phyloP scores from a whole-genome alignment of 2,797 vertebrate species.

The Chaetophractus vellerosus region DNA sequence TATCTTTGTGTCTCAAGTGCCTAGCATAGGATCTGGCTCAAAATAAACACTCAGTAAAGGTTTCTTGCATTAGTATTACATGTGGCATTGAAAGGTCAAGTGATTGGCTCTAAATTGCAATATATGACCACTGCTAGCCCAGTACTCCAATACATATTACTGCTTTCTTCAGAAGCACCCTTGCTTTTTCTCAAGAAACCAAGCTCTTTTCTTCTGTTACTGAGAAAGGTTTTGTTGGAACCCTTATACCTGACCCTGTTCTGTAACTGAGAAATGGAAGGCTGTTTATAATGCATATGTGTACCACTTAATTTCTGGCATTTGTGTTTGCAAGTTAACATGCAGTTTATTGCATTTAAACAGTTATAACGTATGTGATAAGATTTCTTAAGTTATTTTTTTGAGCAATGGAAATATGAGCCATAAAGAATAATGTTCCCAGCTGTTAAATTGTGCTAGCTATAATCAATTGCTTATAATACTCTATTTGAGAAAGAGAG shows the following conservation, averaged over 20 bases:
- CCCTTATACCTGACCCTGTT: conserved; percentile 60
- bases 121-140: background rate
- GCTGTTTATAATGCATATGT: conserved; percentile 67
- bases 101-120: background rate
- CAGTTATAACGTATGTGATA: conserved; percentile 82
- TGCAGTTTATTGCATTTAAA: conserved; percentile 77
- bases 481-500: conserved; percentile 68
- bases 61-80: conserved; percentile 56
- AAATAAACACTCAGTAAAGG: conserved; percentile 42
- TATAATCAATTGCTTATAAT: conserved; percentile 65
- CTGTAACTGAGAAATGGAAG: conserved; percentile 74
- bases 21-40: background rate
- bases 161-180: conserved; percentile 48
- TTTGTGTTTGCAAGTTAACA: conserved; percentile 83
- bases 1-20: conserved; percentile 41
- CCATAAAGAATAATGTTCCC: conserved; percentile 26
- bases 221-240: conserved; percentile 63
- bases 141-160: background rate
- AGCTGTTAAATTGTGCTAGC: conserved; percentile 63
- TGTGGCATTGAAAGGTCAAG: conserved; percentile 6
- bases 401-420: conserved; percentile 64
- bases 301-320: conserved; percentile 79
- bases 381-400: conserved; percentile 80
- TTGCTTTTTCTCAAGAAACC: conserved; percentile 37
- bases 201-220: conserved; percentile 24